A percentile compares a stretch with the other conserved stretches of the same genome.
Conservation (phyloP, 2,113 vertebrate species). For the Ptyas mucosa region DNA sequence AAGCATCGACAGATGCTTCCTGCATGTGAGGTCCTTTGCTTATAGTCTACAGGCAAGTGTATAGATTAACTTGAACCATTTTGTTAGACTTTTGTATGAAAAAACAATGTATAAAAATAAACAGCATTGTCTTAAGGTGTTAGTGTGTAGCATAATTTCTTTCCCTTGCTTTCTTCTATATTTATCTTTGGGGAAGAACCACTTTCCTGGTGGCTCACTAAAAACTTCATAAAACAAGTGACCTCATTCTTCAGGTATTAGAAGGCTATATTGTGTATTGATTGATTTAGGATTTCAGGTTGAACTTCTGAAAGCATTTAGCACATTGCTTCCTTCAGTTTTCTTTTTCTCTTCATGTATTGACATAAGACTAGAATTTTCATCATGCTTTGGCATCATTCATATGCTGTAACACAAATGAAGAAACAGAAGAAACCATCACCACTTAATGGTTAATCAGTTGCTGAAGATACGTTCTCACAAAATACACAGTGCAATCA, state of each 20-base stretch:
- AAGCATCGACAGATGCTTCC: constrained; percentile 63
- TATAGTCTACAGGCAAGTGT: constrained; percentile 10
- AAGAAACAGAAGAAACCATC: background rate
- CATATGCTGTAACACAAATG: background rate
- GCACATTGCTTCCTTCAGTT: background rate
- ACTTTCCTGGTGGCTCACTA: background rate
- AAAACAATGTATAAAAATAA: constrained; percentile 37
- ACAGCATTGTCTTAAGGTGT: constrained; percentile 26
- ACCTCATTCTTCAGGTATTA: background rate
- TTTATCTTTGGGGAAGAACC: constrained; percentile 11
- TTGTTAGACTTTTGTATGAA: constrained; percentile 28
- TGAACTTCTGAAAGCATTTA: background rate
- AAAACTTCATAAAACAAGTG: background rate
- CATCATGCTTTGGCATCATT: background rate
- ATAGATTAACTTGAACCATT: constrained; percentile 29
- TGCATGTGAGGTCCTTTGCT: constrained; percentile 32
- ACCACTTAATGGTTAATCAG: background rate
- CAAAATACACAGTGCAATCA: background rate
- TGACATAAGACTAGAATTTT: background rate
- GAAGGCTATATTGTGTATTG: background rate
- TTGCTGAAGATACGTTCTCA: background rate
- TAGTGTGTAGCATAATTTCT: background rate
- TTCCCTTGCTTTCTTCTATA: constrained; percentile 18
- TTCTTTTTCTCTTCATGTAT: background rate
- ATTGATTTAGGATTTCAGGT: background rate